Conservation (phyloP, 2,888 invertebrate genomes). For the Leucophora obtusa region DNA sequence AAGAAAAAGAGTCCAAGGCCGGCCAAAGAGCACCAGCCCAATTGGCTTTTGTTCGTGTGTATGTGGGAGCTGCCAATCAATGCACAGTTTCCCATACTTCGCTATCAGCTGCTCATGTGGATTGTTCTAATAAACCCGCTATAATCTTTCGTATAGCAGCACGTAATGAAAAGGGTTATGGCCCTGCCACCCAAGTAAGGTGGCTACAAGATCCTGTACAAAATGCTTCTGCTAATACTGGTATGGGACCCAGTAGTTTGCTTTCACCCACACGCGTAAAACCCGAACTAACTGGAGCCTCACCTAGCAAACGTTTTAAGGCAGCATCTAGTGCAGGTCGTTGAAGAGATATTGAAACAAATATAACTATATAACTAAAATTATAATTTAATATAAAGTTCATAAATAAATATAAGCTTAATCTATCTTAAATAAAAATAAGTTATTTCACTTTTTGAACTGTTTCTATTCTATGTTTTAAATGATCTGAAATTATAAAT, state of each 20-base stretch:
- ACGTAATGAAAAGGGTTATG: constrained; percentile 69
- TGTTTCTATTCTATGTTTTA: no score
- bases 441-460: not conserved
- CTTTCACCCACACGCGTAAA: constrained; percentile 65
- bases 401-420: constrained; percentile 6
- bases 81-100: constrained; percentile 67
- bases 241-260: constrained; percentile 57
- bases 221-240: constrained; percentile 39
- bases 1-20: constrained; percentile 65
- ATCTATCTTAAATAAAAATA: not conserved
- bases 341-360: constrained; percentile 14
- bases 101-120: constrained; percentile 66
- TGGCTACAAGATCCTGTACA: constrained; percentile 68
- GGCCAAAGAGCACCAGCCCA: constrained; percentile 65
- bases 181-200: constrained; percentile 69
- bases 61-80: constrained; percentile 67
- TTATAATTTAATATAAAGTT: no score
- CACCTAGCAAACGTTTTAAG: constrained; percentile 67
- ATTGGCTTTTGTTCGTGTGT: constrained; percentile 67
- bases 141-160: constrained; percentile 69
- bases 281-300: constrained; percentile 65
- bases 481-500: no score
- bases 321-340: constrained; percentile 43
- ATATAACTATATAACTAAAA: not conserved
- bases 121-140: constrained; percentile 68